Base-by-base conservation (phyloP, 2,113 vertebrate genomes). In the Onychostruthus taczanowskii region DNA sequence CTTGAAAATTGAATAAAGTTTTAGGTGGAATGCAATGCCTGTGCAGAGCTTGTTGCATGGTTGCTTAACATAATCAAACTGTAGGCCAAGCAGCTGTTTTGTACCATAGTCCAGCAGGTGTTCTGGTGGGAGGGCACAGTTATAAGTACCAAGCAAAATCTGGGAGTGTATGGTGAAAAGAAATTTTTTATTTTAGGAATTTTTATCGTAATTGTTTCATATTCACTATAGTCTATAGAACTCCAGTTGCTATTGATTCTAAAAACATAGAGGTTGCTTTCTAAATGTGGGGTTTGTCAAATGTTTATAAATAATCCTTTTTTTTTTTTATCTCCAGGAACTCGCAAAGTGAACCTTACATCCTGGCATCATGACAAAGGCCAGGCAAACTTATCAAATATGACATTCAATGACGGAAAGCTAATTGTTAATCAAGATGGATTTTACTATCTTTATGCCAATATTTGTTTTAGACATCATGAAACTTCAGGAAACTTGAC, bases 381-480 rank as follows among this genome's bases (percentile, higher is more conserved):
- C 63, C 98, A 98, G 94, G 98, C 98, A 63, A 97, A 98, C 79
- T 87, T 98, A 68, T 96, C 96, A 56, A 98, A 99, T 84, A 98
- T 99, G 96, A 98, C 96, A 6, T 98, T 98, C 96, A 97, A 1
- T 39, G 97, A 99, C 2, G 98, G 98, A 63, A 98, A 97, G 37
- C 97, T 99, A 44, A 93, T 97, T 78, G 98, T 99, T 89, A 97
- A 96, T 66, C 98, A 99, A 94, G 98, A 99, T 4, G 99, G 99
- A 62, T 98, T 98, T 96, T 99, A 99, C 97, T 99, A 99, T 49
- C 97, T 99, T 27, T 99, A 99, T 43, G 98, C 99, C 95, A 99
- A 99, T 93, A 99, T 99, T 87, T 99, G 99, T 94, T 99, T 99
- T 87, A 98, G 99, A 81, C 98, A 99, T 93, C 99, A 99, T 31